Evolutionary conservation across 2,797 vertebrate species (phyloP), one percentile per base, ranked within the genome.

Genomic region (Pangasius larnaudii): DNA sequence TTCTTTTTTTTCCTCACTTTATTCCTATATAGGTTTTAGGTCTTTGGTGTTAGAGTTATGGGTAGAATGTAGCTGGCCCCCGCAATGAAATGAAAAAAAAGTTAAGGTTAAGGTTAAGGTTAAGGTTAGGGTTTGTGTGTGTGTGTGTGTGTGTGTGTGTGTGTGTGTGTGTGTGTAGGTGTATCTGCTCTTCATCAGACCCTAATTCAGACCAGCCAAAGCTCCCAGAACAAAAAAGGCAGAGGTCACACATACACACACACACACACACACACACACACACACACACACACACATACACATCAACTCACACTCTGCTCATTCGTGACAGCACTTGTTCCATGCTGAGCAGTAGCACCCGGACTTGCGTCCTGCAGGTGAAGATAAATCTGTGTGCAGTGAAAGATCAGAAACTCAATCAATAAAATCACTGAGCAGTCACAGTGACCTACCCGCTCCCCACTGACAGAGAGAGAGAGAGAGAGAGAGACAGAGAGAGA

Each of bases 381-480:
- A 88, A 86, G 85, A 86, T 88, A 86, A 71, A 88, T 75, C 16
- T 39, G 53, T 78, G 59, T 75, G 71, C 81, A 87, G 51, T 42
- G n/a, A 88, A 86, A 82, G 84, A 91, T 91, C 88, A 79, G 83
- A 78, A 77, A 69, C 72, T 89, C 84, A 80, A 86, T 91, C 88
- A 86, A 89, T 89, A 89, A 86, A 77, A 86, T 84, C 84, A 89
- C 69, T 85, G 69, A 86, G 33, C 81, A 84, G 81, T 84, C 82
- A 84, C 84, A 75, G 81, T 81, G 84, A 91, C 80, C 85, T 77
- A 88, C 85, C 51, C 36, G 24, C 63, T 49, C 51, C 61, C 58
- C 63, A 33, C 39, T 30, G 59, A 86, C 36, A 58, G 16, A 81
- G 42, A 65, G 30, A 84, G 72, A 75, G 39, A 10, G 65, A 39